phyloP scores from a whole-genome alignment of 2,797 vertebrate species.

The Aplochiton taeniatus region DNA sequence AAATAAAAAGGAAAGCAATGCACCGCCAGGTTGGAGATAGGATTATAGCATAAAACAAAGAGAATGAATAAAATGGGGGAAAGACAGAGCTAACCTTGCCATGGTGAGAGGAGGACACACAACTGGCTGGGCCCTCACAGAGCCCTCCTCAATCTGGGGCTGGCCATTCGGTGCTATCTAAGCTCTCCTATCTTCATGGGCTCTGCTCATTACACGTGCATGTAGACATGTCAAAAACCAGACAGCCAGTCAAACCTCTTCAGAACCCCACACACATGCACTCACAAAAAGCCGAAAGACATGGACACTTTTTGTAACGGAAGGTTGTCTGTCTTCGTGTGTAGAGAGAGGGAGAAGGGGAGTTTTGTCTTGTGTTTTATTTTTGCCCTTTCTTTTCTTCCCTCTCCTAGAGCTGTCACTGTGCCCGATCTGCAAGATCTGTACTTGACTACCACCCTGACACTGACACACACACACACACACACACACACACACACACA shows the following conservation, averaged over 20 bases:
- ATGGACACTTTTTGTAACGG: neutral
- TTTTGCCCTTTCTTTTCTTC: neutral
- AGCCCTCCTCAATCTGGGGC: neutral
- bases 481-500: neutral
- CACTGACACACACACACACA: neutral
- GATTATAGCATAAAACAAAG: neutral
- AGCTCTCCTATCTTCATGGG: constrained; percentile 1
- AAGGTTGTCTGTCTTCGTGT: neutral
- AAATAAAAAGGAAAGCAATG: neutral
- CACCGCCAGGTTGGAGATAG: neutral
- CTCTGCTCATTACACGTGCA: constrained; percentile 15
- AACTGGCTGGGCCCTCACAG: constrained; percentile 46
- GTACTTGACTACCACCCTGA: constrained; percentile 13
- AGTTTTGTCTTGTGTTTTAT: constrained; percentile 17
- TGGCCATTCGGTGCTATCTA: constrained; percentile 7
- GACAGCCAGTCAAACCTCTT: constrained; percentile 5
- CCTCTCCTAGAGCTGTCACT: constrained; percentile 17
- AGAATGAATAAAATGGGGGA: neutral
- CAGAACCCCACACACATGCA: constrained; percentile 6
- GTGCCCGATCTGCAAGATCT: constrained; percentile 16
- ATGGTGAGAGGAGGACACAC: constrained; percentile 31
- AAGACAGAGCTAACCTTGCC: neutral
- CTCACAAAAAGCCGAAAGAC: neutral
- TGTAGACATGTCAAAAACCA: constrained; percentile 1
- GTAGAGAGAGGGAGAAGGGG: constrained; percentile 3